Evolutionary conservation across 2,113 vertebrate genomes (phyloP).

Genomic region (Callionymus lyra): DNA sequence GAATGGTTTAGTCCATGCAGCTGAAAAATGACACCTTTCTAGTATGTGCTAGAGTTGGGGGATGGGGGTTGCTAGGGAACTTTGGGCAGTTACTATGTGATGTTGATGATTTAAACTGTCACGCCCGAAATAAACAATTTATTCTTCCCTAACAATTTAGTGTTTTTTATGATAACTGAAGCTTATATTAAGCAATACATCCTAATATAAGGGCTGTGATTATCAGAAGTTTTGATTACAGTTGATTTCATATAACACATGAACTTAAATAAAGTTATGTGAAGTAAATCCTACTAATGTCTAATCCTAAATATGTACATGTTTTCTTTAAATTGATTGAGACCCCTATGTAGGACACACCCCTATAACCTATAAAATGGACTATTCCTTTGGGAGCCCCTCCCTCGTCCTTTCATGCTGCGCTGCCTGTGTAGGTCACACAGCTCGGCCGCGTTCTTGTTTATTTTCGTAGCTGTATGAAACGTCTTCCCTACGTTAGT

Average conservation of each 20-base stretch:
- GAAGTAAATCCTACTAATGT: too few species aligned
- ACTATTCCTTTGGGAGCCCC: constrained; percentile 31
- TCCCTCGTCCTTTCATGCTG: constrained; percentile 35
- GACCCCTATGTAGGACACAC: constrained; percentile 12
- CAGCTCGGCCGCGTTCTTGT: too few species aligned
- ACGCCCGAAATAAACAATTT: too few species aligned
- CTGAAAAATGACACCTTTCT: constrained; percentile 49
- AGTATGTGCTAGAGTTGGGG: constrained; percentile 58
- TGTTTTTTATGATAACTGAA: constrained; percentile 36
- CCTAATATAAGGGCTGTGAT: constrained; percentile 5
- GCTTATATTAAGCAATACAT: constrained; percentile 11
- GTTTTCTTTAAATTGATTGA: too few species aligned
- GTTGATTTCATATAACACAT: too few species aligned
- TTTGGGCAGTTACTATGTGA: constrained; percentile 38
- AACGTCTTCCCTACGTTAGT: too few species aligned
- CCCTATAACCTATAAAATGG: constrained; percentile 18
- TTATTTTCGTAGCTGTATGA: too few species aligned
- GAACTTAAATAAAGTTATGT: too few species aligned
- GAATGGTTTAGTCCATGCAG: constrained; percentile 47
- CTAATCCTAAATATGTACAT: too few species aligned
- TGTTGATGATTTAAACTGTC: too few species aligned
- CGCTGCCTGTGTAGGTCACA: constrained; percentile 12
- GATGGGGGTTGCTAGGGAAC: constrained; percentile 58
- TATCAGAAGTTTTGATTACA: too few species aligned
- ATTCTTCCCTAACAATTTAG: constrained; percentile 19